These are phyloP conservation scores for Holotrichia oblita DNA, from an alignment of 1,140 invertebrate genomes.

Conservation along the genomic window DNA sequence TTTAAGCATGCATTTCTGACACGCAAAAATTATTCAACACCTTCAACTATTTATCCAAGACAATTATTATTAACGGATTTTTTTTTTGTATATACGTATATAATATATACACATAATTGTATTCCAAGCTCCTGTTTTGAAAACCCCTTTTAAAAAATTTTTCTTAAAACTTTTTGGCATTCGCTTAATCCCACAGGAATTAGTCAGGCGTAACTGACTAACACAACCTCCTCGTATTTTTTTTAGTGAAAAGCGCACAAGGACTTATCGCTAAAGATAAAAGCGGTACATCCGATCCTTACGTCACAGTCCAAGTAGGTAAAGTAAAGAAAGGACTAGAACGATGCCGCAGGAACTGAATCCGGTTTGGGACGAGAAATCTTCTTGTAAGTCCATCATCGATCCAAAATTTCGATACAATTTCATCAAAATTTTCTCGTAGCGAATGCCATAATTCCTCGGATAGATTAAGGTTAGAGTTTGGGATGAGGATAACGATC, in stretches of 20 bases:
- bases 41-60: not conserved
- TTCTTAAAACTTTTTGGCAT: slow-evolving; percentile 19
- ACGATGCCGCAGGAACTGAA: slow-evolving; percentile 99
- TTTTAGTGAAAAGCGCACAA: slow-evolving; percentile 98
- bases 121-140: not conserved
- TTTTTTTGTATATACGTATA: no score
- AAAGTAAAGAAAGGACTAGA: slow-evolving; percentile 99
- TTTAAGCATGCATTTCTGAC: not conserved
- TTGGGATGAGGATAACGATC: slow-evolving; percentile 99
- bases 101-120: no score
- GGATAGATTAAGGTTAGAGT: slow-evolving; percentile 99
- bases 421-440: slow-evolving; percentile 52
- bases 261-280: slow-evolving; percentile 99
- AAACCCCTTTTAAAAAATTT: slow-evolving; percentile 1
- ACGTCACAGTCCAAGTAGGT: slow-evolving; percentile 99
- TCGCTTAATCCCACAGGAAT: not conserved
- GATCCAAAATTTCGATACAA: slow-evolving; percentile 32
- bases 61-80: not conserved
- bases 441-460: slow-evolving; percentile 99
- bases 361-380: slow-evolving; percentile 99
- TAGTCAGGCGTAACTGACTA: not conserved
- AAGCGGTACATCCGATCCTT: slow-evolving; percentile 99
- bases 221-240: not conserved
- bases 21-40: not conserved
- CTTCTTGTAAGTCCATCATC: slow-evolving; percentile 97